These are phyloP conservation scores for Bombylius major DNA, from an alignment of 2,888 invertebrate species.

Conservation along the genomic window DNA sequence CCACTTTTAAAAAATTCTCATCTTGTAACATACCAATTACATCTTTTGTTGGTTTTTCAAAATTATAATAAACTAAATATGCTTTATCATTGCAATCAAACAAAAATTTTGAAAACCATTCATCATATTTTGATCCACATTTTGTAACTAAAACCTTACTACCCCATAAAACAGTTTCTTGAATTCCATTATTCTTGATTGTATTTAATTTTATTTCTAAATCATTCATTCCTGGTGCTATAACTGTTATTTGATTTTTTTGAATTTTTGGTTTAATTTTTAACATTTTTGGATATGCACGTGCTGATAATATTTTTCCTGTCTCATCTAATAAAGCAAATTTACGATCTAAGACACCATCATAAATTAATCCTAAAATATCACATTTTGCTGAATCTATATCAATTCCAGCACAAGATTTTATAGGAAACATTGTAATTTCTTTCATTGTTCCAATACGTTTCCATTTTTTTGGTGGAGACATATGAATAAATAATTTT, in stretches of 20 bases:
- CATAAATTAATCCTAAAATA: slow-evolving; percentile 40
- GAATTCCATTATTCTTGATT: slow-evolving; percentile 27
- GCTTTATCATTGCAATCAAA: slow-evolving; percentile 38
- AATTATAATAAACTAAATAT: too few species aligned
- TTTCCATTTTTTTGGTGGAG: slow-evolving; percentile 33
- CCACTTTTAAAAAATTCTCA: too few species aligned
- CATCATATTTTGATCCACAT: slow-evolving; percentile 55
- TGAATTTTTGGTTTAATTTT: slow-evolving; percentile 40
- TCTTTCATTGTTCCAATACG: slow-evolving; percentile 44
- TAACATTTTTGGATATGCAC: slow-evolving; percentile 43
- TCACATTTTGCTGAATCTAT: slow-evolving; percentile 41
- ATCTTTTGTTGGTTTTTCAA: too few species aligned
- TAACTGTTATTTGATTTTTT: slow-evolving; percentile 39
- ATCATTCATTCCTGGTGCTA: slow-evolving; percentile 43
- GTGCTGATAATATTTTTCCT: slow-evolving; percentile 46
- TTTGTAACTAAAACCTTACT: slow-evolving; percentile 48
- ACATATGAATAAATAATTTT: too few species aligned
- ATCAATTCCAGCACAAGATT: slow-evolving; percentile 43
- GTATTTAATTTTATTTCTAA: slow-evolving; percentile 40
- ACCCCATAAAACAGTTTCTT: slow-evolving; percentile 43
- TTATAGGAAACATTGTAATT: slow-evolving; percentile 45
- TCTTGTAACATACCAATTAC: too few species aligned
- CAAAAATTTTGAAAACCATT: slow-evolving; percentile 53
- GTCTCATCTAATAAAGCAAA: too few species aligned
- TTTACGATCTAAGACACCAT: slow-evolving; percentile 25